Percentiles rank a stretch among this genome's conserved stretches.
These are phyloP conservation scores for Lottia gigantea DNA, from an alignment of 2,888 invertebrate genomes.

Conservation along the genomic window DNA sequence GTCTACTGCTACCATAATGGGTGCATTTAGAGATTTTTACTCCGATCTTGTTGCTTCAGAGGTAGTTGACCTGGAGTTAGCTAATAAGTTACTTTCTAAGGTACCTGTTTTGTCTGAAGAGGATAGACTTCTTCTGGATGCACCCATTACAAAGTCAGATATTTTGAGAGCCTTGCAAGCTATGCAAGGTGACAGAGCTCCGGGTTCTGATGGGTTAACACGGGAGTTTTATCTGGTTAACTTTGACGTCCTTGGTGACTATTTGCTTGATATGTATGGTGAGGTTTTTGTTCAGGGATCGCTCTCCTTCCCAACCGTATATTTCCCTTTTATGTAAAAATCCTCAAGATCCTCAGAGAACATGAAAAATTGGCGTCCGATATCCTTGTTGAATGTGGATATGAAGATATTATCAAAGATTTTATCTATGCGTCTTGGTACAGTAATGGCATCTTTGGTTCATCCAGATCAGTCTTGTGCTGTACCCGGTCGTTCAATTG, in stretches of 20 bases:
- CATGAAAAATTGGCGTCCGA: conserved; percentile 27
- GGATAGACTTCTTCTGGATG: not conserved
- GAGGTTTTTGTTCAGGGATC: conserved; percentile 18
- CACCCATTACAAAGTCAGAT: conserved; percentile 11
- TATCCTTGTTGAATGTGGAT: conserved; percentile 35
- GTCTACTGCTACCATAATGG: conserved; percentile 10
- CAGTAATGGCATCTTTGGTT: conserved; percentile 30
- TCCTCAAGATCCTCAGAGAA: conserved; percentile 17
- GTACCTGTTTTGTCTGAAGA: conserved; percentile 6
- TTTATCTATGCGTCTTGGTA: conserved; percentile 30
- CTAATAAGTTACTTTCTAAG: conserved; percentile 11
- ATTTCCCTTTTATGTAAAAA: conserved; percentile 38
- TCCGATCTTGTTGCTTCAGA: conserved; percentile 12
- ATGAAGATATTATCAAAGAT: conserved; percentile 39
- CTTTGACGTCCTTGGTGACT: conserved; percentile 22
- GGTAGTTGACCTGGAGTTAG: conserved; percentile 15
- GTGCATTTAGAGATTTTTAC: conserved; percentile 11
- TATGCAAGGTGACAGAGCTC: conserved; percentile 33
- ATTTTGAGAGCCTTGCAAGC: conserved; percentile 17
- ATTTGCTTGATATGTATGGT: conserved; percentile 22
- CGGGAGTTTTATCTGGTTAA: conserved; percentile 26
- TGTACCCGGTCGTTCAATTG: conserved; percentile 34
- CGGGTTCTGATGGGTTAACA: conserved; percentile 35
- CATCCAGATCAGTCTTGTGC: conserved; percentile 38
- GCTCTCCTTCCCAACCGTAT: conserved; percentile 17